Evolutionary conservation across 2,797 vertebrate genomes (phyloP).

Genomic region (Cynopterus sphinx): DNA sequence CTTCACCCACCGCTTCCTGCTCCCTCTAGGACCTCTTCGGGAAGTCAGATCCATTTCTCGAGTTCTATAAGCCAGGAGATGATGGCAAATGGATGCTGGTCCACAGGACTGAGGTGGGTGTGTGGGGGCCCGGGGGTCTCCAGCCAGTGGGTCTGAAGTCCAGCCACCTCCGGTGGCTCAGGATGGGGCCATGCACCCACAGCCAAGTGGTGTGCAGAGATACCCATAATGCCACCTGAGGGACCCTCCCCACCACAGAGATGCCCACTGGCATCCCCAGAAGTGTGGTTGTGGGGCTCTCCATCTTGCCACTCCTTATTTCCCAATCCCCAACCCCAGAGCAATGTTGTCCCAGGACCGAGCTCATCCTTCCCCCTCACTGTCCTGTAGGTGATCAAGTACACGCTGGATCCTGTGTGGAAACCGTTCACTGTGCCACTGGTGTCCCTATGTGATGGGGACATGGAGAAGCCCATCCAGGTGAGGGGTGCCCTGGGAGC

Average conservation of each 20-base stretch:
- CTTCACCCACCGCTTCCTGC: not conserved
- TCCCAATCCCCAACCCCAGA: rapidly evolving
- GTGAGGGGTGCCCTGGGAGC: slow-evolving; percentile 74
- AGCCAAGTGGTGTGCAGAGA: not conserved
- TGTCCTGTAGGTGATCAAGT: slow-evolving; percentile 93
- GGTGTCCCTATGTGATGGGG: slow-evolving; percentile 96
- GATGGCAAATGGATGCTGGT: slow-evolving; percentile 99
- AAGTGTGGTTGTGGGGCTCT: not conserved
- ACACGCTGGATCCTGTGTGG: slow-evolving; percentile 97
- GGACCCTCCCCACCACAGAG: no score
- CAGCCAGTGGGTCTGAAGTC: not conserved
- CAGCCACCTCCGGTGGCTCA: not conserved
- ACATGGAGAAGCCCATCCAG: slow-evolving; percentile 95
- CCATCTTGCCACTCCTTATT: not conserved
- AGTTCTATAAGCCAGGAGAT: slow-evolving; percentile 96
- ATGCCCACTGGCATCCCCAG: not conserved
- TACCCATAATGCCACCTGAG: rapidly evolving
- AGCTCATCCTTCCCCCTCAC: rapidly evolving
- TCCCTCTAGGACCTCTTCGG: slow-evolving; percentile 95
- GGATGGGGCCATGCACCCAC: not conserved
- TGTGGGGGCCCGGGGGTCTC: not conserved
- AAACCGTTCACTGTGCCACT: slow-evolving; percentile 96
- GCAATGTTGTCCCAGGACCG: rapidly evolving
- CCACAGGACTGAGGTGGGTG: slow-evolving; percentile 91
- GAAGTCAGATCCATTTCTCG: slow-evolving; percentile 98